Conservation (phyloP, 1,140 invertebrate species). For the Notospermus geniculatus region DNA sequence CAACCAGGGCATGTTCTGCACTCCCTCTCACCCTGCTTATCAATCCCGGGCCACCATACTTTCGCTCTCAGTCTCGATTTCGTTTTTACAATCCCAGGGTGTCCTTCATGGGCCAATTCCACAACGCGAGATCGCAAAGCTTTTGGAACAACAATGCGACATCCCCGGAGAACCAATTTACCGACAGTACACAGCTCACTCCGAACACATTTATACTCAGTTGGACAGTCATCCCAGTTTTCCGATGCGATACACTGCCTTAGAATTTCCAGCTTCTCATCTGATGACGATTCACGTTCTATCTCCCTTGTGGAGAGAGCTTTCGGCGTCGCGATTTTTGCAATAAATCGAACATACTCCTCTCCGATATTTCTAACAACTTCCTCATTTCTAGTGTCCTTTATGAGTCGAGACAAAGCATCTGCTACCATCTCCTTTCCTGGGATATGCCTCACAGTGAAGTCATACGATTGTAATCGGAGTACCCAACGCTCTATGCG, state of each 20-base stretch:
- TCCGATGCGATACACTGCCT: constrained; percentile 9
- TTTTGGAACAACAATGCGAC: no score
- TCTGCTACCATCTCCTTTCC: constrained; percentile 14
- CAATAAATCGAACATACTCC: constrained; percentile 15
- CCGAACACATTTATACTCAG: constrained; percentile 18
- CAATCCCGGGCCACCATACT: constrained; percentile 31
- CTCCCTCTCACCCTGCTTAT: constrained; percentile 24
- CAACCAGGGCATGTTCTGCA: no score
- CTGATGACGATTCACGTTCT: constrained; percentile 11
- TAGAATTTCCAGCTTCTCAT: constrained; percentile 15
- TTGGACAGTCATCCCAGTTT: not conserved
- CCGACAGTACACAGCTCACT: constrained; percentile 23
- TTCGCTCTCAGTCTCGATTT: constrained; percentile 21
- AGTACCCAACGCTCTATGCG: constrained; percentile 25
- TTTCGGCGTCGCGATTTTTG: not conserved
- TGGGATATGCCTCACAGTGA: constrained; percentile 5
- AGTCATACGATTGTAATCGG: constrained; percentile 15
- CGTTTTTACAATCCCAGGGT: constrained; percentile 23
- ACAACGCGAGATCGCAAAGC: no score
- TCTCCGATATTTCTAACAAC: not conserved
- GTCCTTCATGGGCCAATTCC: no score
- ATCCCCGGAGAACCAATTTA: constrained; percentile 23
- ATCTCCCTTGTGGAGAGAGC: constrained; percentile 18
- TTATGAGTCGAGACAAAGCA: constrained; percentile 11
- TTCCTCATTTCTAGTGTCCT: not conserved